Base-by-base conservation (phyloP, 2,113 vertebrate species). In the Anhinga anhinga region DNA sequence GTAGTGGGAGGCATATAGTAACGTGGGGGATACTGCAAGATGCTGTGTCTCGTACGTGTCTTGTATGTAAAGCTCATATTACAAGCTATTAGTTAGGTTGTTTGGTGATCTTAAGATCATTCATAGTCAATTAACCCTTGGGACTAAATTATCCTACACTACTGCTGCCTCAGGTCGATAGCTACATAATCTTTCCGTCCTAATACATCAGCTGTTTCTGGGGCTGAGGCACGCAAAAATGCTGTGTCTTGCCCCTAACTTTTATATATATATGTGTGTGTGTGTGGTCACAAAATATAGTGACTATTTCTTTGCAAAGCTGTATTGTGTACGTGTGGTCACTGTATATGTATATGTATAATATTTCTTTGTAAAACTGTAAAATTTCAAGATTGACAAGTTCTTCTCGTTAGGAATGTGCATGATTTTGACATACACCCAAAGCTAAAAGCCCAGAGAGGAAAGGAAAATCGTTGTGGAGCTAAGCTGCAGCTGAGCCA, bases 111-210 rank as follows among this genome's bases (percentile, higher is more conserved):
- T 95, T 80, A 76, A 87, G 73, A 96, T 93, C 87, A 82, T 95
- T 96, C 92, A 94, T 95, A 95, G 87, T 95, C 95, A 93, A 94
- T 96, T 95, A 96, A 94, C 96, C 96, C 92, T 88, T 88, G 93
- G 93, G 87, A 95, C 93, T 96, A 93, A 94, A 97, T 97, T 90
- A 96, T 94, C 71, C 11, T 71, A 55, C 66, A 25, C 49, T 95
- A 72, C 78, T 87, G 49, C 58, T 90, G 70, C 70, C 53, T 86
- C 58, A 50, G 87, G 87, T 96, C 70, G 25, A 84, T 94, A 85
- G 38, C 70, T 93, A 16, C 74, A 61, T 86, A 85, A 93, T 91
- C 91, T 91, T 94, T 82, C 81, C 69, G 47, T 52, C 62, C n/a
- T 83, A 52, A 82, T 30, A 78, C 30, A 84, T 80, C 65, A 49